These are phyloP conservation scores for Geophilus truncorum DNA, from an alignment of 2,888 invertebrate species.

Conservation along the genomic window DNA sequence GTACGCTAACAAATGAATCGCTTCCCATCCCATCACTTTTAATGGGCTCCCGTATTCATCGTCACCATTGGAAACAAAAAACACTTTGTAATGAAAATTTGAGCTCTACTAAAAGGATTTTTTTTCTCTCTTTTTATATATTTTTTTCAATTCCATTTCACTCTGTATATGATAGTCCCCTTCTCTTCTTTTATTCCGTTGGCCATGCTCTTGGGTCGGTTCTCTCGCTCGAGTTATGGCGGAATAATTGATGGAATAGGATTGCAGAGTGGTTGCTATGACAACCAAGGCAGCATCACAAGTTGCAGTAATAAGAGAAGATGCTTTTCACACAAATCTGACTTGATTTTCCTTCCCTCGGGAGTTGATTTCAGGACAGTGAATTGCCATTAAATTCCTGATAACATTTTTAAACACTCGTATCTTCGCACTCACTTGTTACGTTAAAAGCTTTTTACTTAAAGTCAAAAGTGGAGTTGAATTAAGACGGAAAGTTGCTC, in stretches of 20 bases:
- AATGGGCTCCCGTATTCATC: not conserved
- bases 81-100: slow-evolving; percentile 8
- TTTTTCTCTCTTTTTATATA: not conserved
- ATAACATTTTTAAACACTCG: not conserved
- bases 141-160: slow-evolving; percentile 14
- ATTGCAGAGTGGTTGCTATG: slow-evolving; percentile 1
- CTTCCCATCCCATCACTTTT: not conserved
- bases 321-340: slow-evolving; percentile 27
- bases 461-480: not conserved
- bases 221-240: slow-evolving; percentile 25
- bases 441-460: not conserved
- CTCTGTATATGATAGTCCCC: not conserved
- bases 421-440: not conserved
- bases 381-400: not conserved
- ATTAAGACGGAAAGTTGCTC: not conserved
- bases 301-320: slow-evolving; percentile 17
- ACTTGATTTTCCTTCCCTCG: not conserved
- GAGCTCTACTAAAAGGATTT: not conserved
- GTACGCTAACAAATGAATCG: not conserved
- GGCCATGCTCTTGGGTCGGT: slow-evolving; percentile 25
- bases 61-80: not conserved
- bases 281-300: slow-evolving; percentile 20
- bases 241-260: slow-evolving; percentile 27
- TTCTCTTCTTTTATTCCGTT: slow-evolving; percentile 6
- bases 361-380: not conserved